Evolutionary conservation across 2,113 vertebrate genomes (phyloP).

Genomic region (Xenopus laevis): DNA sequence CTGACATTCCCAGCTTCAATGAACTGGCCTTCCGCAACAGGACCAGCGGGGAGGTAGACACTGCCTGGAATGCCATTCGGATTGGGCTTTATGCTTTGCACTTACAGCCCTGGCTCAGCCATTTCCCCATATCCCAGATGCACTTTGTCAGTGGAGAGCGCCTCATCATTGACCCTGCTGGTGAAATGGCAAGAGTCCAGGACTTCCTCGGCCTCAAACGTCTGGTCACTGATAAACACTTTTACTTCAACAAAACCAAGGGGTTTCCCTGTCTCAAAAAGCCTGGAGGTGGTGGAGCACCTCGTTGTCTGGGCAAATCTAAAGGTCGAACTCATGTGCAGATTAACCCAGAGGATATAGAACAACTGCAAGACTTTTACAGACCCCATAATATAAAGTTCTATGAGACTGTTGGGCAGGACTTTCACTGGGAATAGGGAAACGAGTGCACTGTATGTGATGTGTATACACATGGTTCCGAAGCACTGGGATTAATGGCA

Average conservation of each 20-base stretch:
- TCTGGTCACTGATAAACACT: constrained; percentile 91
- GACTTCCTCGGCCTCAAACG: constrained; percentile 90
- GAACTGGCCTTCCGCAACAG: constrained; percentile 88
- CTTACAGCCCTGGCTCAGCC: constrained; percentile 88
- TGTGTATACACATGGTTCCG: no score
- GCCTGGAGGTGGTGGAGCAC: constrained; percentile 76
- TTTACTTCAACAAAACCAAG: constrained; percentile 97
- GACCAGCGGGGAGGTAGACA: constrained; percentile 82
- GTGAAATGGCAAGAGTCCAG: constrained; percentile 89
- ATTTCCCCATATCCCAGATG: constrained; percentile 88
- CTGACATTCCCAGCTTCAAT: constrained; percentile 89
- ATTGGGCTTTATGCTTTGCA: constrained; percentile 91
- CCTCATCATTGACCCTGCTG: constrained; percentile 88
- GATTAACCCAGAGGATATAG: constrained; percentile 88
- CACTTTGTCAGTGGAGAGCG: constrained; percentile 92
- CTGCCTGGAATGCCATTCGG: constrained; percentile 90
- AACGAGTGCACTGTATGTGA: neutral
- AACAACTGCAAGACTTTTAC: constrained; percentile 92
- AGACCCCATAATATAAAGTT: constrained; percentile 92
- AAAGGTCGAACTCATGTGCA: constrained; percentile 95
- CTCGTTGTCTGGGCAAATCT: constrained; percentile 91
- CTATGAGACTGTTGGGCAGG: constrained; percentile 91
- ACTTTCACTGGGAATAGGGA: constrained; percentile 89
- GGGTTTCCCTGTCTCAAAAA: constrained; percentile 94
- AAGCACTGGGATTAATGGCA: neutral